phyloP scores from a whole-genome alignment of 2,888 invertebrate species.

The Drosophila merina region DNA sequence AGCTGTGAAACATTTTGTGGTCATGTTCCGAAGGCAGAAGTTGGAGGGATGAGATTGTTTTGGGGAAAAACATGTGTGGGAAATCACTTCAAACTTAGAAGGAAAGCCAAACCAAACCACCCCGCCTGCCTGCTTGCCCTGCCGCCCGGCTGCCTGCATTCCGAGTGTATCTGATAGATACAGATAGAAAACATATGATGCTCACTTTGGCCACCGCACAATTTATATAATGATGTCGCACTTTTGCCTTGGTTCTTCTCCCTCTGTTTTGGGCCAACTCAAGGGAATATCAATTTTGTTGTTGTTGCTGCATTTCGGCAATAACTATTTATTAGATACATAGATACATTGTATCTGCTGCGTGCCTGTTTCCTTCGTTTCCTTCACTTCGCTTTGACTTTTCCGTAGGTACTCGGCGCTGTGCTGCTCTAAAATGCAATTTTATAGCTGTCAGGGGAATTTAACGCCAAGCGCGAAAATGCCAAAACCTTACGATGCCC shows the following conservation, averaged over 20 bases:
- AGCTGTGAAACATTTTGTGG: constrained; percentile 76
- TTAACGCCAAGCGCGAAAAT: constrained; percentile 79
- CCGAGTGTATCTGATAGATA: constrained; percentile 62
- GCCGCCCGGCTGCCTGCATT: constrained; percentile 14
- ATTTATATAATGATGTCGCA: constrained; percentile 80
- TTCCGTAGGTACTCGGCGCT: constrained; percentile 14
- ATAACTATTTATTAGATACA: constrained; percentile 81
- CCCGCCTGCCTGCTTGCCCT: constrained; percentile 8
- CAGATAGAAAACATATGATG: constrained; percentile 77
- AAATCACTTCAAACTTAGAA: constrained; percentile 69
- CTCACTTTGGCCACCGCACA: constrained; percentile 58
- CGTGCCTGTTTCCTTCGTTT: constrained; percentile 31
- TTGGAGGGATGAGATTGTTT: constrained; percentile 19
- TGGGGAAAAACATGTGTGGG: constrained; percentile 70
- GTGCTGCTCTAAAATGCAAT: constrained; percentile 81
- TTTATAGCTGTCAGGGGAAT: constrained; percentile 84
- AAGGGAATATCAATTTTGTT: constrained; percentile 77
- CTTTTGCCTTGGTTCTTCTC: constrained; percentile 54
- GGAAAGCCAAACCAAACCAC: constrained; percentile 9
- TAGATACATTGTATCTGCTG: constrained; percentile 63
- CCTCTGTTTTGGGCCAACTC: constrained; percentile 23
- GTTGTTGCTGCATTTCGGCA: constrained; percentile 59
- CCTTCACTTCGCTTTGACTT: constrained; percentile 27
- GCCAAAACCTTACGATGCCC: constrained; percentile 51
- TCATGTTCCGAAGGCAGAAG: constrained; percentile 57